A percentile compares a stretch with the other conserved stretches of the same genome.
Conservation (phyloP, 2,888 invertebrate species). For the Tachina fera region DNA sequence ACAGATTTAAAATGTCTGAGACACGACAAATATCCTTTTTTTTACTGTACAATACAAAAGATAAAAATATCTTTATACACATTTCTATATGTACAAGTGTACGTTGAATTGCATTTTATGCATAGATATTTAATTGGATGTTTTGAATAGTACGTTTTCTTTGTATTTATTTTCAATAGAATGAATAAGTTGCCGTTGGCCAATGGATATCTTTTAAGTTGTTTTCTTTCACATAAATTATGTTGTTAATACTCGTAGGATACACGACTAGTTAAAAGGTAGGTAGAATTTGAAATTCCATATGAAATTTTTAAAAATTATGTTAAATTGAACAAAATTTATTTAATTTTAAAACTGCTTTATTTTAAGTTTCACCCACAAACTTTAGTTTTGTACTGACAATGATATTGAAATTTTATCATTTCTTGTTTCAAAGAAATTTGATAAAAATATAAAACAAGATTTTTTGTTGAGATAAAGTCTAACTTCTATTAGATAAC, state of each 20-base stretch:
- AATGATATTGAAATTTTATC: conserved; percentile 24
- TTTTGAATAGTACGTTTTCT: conserved; percentile 10
- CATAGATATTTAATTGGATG: background rate
- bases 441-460: conserved; percentile 9
- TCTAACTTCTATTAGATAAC: background rate
- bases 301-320: too few relatives aligned
- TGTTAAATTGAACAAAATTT: background rate
- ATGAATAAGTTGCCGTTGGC: conserved; percentile 14
- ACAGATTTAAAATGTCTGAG: conserved; percentile 16
- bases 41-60: conserved; percentile 10
- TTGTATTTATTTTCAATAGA: conserved; percentile 27
- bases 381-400: conserved; percentile 32
- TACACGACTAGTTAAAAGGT: too few relatives aligned
- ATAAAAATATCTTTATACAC: conserved; percentile 12
- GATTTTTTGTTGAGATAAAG: conserved; percentile 36
- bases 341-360: background rate
- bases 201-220: conserved; percentile 1
- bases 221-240: background rate
- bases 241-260: background rate
- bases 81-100: background rate
- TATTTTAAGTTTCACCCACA: conserved; percentile 5
- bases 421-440: background rate
- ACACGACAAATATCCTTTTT: background rate
- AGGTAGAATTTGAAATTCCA: too few relatives aligned
- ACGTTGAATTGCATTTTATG: background rate